These are phyloP conservation scores for Canis aureus DNA, from an alignment of 2,113 vertebrate genomes.

Conservation along the genomic window DNA sequence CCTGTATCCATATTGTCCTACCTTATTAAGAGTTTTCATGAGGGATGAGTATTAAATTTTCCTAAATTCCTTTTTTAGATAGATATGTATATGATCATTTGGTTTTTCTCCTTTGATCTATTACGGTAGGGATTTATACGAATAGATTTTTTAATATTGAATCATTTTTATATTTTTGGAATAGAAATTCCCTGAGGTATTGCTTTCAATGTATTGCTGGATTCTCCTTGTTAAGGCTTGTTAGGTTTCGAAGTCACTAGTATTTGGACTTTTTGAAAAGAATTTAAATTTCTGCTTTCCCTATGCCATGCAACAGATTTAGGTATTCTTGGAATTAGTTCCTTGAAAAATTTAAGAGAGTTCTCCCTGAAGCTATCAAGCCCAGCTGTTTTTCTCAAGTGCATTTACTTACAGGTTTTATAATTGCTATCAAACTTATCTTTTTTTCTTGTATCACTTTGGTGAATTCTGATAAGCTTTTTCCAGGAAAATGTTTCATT, in stretches of 20 bases:
- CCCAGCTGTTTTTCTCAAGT: not conserved
- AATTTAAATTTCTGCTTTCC: slow-evolving; percentile 10
- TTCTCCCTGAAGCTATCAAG: not conserved
- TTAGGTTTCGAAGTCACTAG: not conserved
- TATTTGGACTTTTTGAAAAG: not conserved
- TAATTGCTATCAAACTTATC: slow-evolving; percentile 4
- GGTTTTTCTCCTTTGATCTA: not conserved
- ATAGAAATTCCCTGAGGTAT: not conserved
- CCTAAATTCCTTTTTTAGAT: not conserved
- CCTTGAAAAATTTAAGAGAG: not conserved
- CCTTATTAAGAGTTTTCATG: not conserved
- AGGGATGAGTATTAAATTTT: not conserved
- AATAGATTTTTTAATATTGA: slow-evolving; percentile 7
- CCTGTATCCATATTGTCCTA: not conserved
- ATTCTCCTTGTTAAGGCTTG: not conserved
- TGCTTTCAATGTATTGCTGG: not conserved
- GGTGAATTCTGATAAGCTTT: slow-evolving; percentile 19
- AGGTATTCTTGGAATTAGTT: not conserved
- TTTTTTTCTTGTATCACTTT: not conserved
- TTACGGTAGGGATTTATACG: not conserved
- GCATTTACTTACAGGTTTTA: not conserved
- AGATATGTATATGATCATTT: not conserved
- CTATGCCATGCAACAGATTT: not conserved
- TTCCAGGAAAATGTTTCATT: not conserved
- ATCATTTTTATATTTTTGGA: slow-evolving; percentile 5